These are phyloP conservation scores for Pterostichus madidus DNA, from an alignment of 2,888 invertebrate genomes.

Conservation along the genomic window DNA sequence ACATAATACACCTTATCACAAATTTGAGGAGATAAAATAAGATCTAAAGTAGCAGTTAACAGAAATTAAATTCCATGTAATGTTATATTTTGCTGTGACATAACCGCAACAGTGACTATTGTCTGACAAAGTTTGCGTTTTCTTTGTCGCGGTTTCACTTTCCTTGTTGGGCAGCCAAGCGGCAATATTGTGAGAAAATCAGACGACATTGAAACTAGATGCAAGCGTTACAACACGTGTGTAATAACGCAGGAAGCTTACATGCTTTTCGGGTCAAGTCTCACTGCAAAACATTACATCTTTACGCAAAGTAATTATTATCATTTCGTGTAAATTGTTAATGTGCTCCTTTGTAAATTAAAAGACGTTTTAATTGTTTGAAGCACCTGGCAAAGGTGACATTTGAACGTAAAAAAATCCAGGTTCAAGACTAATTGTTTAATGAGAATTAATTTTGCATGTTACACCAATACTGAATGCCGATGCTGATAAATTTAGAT, in stretches of 20 bases:
- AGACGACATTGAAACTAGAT: conserved; percentile 61
- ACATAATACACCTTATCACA: no score
- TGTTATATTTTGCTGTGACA: conserved; percentile 41
- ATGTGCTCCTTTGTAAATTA: not conserved
- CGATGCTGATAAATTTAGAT: no score
- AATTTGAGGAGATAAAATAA: not conserved
- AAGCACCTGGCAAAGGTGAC: not conserved
- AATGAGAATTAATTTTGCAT: no score
- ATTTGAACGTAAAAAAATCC: not conserved
- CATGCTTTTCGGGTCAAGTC: conserved; percentile 32
- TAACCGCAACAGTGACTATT: conserved; percentile 35
- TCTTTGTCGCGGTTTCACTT: conserved; percentile 59
- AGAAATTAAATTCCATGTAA: conserved; percentile 43
- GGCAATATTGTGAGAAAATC: conserved; percentile 65
- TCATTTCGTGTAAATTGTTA: conserved; percentile 4
- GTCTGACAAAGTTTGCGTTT: conserved; percentile 52
- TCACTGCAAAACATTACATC: conserved; percentile 7
- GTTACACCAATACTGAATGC: no score
- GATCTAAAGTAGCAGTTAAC: not conserved
- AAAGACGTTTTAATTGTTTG: not conserved
- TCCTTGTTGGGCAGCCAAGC: conserved; percentile 63
- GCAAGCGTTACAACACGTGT: conserved; percentile 47
- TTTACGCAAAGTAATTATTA: conserved; percentile 10
- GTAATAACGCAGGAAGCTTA: conserved; percentile 53
- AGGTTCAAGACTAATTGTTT: no score